phyloP scores from a whole-genome alignment of 2,888 invertebrate species.

The Drosophila meridionalis region DNA sequence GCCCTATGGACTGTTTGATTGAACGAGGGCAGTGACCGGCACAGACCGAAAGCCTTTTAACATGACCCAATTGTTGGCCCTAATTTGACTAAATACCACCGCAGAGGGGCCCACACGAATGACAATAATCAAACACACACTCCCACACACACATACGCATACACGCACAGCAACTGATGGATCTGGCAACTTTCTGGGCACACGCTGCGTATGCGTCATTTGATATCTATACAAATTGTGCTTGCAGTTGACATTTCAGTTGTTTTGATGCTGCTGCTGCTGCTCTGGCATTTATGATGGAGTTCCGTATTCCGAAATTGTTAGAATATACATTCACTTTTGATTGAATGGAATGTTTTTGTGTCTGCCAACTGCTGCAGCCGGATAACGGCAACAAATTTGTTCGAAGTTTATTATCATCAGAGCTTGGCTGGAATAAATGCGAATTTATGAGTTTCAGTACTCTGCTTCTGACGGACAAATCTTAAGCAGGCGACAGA shows the following conservation, averaged over 20 bases:
- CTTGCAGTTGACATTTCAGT: constrained; percentile 42
- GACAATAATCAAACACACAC: constrained; percentile 37
- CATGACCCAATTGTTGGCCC: constrained; percentile 53
- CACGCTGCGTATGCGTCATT: constrained; percentile 57
- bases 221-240: constrained; percentile 48
- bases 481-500: not conserved
- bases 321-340: constrained; percentile 18
- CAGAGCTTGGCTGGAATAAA: not conserved
- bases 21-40: constrained; percentile 48
- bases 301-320: constrained; percentile 11
- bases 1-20: constrained; percentile 60
- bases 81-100: constrained; percentile 68
- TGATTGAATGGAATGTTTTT: constrained; percentile 26
- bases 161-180: constrained; percentile 6
- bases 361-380: constrained; percentile 6
- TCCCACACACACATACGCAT: constrained; percentile 1
- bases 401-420: constrained; percentile 5
- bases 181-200: constrained; percentile 31
- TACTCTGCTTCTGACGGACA: not conserved
- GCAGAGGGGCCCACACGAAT: constrained; percentile 37
- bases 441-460: not conserved
- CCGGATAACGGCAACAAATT: constrained; percentile 9
- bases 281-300: constrained; percentile 23
- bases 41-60: constrained; percentile 43
- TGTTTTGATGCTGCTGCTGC: constrained; percentile 3